Conservation (phyloP, 2,113 vertebrate genomes). For the Actenoides hombroni region DNA sequence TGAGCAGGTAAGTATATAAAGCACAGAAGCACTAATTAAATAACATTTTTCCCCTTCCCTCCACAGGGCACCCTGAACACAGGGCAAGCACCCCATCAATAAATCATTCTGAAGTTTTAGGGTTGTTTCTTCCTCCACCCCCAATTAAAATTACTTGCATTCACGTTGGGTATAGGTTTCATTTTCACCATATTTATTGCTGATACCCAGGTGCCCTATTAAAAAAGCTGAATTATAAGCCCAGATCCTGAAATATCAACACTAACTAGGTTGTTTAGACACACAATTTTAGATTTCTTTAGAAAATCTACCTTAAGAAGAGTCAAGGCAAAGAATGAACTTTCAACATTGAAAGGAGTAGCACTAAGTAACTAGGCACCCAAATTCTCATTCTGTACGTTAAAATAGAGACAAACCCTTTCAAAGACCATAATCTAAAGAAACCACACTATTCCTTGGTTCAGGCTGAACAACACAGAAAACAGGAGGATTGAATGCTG, state of each 20-base stretch:
- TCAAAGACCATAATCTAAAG: background rate
- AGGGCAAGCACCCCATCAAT: background rate
- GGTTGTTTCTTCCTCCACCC: background rate
- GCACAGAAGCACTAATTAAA: background rate
- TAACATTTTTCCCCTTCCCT: background rate
- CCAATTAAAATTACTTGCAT: background rate
- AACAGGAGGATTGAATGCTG: background rate
- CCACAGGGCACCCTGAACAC: background rate
- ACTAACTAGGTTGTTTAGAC: background rate
- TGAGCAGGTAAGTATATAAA: background rate
- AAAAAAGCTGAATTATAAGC: background rate
- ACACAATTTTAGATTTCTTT: background rate
- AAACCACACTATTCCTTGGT: background rate
- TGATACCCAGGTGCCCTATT: background rate
- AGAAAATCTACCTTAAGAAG: background rate
- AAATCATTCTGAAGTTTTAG: background rate
- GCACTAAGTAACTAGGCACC: background rate
- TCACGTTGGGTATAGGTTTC: background rate
- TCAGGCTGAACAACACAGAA: background rate
- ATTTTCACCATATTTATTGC: background rate
- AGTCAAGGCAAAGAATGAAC: background rate
- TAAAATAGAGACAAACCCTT: background rate
- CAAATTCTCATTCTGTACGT: background rate
- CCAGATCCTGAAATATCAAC: slow-evolving; percentile 14
- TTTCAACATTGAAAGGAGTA: background rate